Conservation (phyloP, 2,113 vertebrate species). For the Toxostoma redivivum region DNA sequence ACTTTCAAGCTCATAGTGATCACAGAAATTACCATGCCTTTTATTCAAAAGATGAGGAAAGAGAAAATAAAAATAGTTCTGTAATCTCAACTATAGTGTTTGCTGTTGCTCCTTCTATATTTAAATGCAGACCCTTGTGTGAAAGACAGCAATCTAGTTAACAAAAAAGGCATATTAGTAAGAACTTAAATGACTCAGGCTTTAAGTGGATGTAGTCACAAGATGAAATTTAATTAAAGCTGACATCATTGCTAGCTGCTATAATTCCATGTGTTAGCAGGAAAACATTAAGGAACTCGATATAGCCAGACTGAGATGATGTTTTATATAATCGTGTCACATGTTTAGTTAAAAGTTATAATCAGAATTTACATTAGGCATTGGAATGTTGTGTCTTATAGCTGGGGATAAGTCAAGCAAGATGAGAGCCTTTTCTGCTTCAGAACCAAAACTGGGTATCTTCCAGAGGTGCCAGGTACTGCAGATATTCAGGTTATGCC, state of each 20-base stretch:
- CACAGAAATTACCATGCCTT: neutral
- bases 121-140: neutral
- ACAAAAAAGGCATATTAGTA: neutral
- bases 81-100: neutral
- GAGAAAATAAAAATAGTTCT: neutral
- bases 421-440: neutral
- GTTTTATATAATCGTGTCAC: neutral
- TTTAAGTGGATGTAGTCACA: neutral
- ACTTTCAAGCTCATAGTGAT: neutral
- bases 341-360: neutral
- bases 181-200: neutral
- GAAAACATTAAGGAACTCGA: neutral
- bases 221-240: slow-evolving; percentile 18
- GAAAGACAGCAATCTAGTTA: neutral
- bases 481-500: neutral
- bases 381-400: neutral
- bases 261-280: neutral
- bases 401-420: neutral
- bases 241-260: neutral
- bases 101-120: neutral
- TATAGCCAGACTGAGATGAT: neutral
- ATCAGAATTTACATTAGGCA: neutral
- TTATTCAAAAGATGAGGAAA: neutral
- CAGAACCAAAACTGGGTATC: neutral
- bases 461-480: neutral